Evolutionary conservation across 2,797 vertebrate species (phyloP).

Genomic region (Salarias fasciatus): DNA sequence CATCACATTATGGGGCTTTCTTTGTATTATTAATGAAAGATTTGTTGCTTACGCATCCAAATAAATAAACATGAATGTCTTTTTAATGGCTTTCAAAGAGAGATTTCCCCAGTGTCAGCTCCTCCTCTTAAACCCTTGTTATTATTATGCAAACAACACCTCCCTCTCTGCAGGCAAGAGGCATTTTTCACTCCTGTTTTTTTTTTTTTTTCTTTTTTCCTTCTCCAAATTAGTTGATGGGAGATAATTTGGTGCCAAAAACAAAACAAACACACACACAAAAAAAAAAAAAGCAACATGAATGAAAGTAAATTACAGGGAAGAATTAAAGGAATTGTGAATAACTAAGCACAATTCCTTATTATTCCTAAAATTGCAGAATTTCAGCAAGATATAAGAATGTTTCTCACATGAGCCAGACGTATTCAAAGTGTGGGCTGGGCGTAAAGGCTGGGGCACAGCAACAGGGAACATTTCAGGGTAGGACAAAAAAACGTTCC

Average conservation of each 20-base stretch:
- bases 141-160: slow-evolving; percentile 52
- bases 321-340: no score
- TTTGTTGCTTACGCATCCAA: slow-evolving; percentile 26
- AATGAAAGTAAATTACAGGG: slow-evolving; percentile 23
- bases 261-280: no score
- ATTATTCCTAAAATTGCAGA: no score
- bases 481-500: no score
- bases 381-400: no score
- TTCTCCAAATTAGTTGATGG: slow-evolving; percentile 33
- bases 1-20: slow-evolving; percentile 6
- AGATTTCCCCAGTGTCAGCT: slow-evolving; percentile 33
- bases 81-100: slow-evolving; percentile 54
- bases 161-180: slow-evolving; percentile 37
- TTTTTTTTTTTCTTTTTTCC: no score
- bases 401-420: no score
- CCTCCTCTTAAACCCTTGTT: slow-evolving; percentile 46
- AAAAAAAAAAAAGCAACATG: slow-evolving; percentile 29
- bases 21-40: slow-evolving; percentile 33
- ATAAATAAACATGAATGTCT: slow-evolving; percentile 56
- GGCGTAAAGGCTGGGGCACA: no score
- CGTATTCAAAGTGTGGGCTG: no score
- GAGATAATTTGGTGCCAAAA: slow-evolving; percentile 13
- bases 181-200: slow-evolving; percentile 33
- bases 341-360: no score
- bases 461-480: no score